Percentiles rank a stretch among this genome's conserved stretches.
Conservation (phyloP, 53 echinoderm and acorn worm genomes). For the Apostichopus leukothele region DNA sequence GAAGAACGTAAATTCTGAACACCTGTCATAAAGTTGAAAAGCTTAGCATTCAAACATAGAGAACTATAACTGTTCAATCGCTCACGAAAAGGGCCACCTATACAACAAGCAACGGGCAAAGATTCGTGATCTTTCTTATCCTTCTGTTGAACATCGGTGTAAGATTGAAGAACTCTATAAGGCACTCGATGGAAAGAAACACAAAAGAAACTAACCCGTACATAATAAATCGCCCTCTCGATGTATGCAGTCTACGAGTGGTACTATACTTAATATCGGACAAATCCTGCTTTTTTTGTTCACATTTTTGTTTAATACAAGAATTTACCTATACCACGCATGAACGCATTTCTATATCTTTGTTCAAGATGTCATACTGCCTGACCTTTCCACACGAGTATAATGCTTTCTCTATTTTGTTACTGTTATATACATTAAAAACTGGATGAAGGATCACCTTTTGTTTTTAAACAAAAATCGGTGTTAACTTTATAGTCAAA, state of each 20-base stretch:
- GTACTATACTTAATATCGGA: not conserved
- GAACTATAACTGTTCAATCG: too few species aligned
- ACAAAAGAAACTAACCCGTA: constrained; percentile 24
- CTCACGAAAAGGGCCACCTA: too few species aligned
- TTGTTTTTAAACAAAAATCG: too few species aligned
- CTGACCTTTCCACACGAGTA: not conserved
- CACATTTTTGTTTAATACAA: not conserved
- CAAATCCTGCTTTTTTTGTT: not conserved
- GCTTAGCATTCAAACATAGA: too few species aligned
- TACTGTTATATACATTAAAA: constrained; percentile 14
- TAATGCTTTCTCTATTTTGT: not conserved
- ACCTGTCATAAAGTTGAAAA: too few species aligned
- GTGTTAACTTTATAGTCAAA: too few species aligned
- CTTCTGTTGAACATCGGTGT: not conserved
- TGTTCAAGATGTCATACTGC: not conserved
- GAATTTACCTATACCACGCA: too few species aligned
- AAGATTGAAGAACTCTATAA: not conserved
- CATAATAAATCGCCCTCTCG: constrained; percentile 27
- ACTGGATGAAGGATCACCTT: not conserved
- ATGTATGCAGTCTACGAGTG: constrained; percentile 8
- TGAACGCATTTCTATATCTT: too few species aligned
- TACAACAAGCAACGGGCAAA: too few species aligned
- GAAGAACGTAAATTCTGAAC: too few species aligned
- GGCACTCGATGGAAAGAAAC: constrained; percentile 26
- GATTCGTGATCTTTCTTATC: too few species aligned